Evolutionary conservation across 2,888 invertebrate species (phyloP), one percentile per base, ranked within the genome.

Genomic region (Podabrus alpinus): DNA sequence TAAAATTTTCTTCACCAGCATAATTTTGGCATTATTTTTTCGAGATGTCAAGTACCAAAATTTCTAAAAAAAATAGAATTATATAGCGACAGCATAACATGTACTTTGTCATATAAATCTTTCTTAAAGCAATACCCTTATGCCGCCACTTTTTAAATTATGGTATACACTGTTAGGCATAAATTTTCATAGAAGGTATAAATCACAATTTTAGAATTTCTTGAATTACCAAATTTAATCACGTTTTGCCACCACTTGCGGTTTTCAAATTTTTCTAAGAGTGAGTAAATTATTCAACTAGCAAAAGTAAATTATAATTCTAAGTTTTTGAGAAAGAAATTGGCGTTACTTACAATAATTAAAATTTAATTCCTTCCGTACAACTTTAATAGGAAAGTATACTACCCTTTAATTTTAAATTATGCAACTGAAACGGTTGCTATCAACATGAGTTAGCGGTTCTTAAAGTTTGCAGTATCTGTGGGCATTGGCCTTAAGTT

Each of bases 401-500:
- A 45, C 7, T 13, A 45, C n/a, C 45, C 45, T 45, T n/a, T 45
- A 45, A 45, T n/a, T 45, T 45, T n/a, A 45, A 45, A 45, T 45
- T 45, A 45, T 45, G 45, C 45, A 45, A 21, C 19, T 64, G 21
- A 64, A 64, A 64, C 62, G 62, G 62, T 64, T n/a, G 62, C 19
- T 64, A 64, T 75, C 74, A 71, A 70, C 73, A 72, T 75, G 78
- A 78, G 75, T 79, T 79, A 79, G 78, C 68, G 76, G 77, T 75
- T 78, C 70, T 76, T 75, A 72, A 77, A 76, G 73, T 73, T 76
- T 71, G 68, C 77, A 70, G 72, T 81, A 76, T 81, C 80, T 82
- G 78, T 82, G 82, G 82, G 81, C 82, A 82, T 79, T 81, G 82
- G 82, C 82, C 82, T 82, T 77, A 80, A 80, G 78, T 81, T 82